phyloP scores from a whole-genome alignment of 1,140 invertebrate species.

The Hesperophylax magnus region DNA sequence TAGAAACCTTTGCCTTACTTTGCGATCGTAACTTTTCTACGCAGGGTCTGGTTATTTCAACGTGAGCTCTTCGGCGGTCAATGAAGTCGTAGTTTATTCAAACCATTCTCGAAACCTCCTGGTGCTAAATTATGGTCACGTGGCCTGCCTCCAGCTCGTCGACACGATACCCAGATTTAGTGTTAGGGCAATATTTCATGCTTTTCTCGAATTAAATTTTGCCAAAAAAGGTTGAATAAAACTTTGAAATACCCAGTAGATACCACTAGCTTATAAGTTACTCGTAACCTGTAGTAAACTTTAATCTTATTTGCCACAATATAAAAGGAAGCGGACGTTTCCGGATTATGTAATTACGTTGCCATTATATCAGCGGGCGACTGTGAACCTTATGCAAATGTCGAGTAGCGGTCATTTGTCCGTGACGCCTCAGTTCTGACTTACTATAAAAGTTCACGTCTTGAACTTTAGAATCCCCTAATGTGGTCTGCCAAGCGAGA shows the following conservation, averaged over 20 bases:
- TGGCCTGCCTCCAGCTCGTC: too few species aligned
- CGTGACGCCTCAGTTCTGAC: not conserved
- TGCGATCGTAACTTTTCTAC: too few species aligned
- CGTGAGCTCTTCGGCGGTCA: too few species aligned
- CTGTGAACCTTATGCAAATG: slow-evolving; percentile 39
- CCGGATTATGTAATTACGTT: slow-evolving; percentile 54
- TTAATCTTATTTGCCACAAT: slow-evolving; percentile 53
- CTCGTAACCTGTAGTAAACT: slow-evolving; percentile 45
- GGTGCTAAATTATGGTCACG: too few species aligned
- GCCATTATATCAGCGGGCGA: slow-evolving; percentile 15
- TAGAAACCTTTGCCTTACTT: too few species aligned
- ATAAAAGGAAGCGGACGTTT: slow-evolving; percentile 54
- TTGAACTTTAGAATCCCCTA: slow-evolving; percentile 29
- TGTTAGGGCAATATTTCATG: too few species aligned
- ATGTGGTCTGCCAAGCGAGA: slow-evolving; percentile 41
- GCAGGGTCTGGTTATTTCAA: too few species aligned
- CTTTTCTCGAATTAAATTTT: too few species aligned
- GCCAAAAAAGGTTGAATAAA: not conserved
- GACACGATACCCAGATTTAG: too few species aligned
- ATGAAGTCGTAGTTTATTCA: too few species aligned
- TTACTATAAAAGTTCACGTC: slow-evolving; percentile 12
- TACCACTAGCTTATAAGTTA: not conserved
- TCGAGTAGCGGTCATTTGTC: slow-evolving; percentile 6
- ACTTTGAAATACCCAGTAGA: not conserved
- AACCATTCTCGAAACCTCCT: too few species aligned